phyloP scores from a whole-genome alignment of 2,888 invertebrate species.

The Opisthograptis luteolata region DNA sequence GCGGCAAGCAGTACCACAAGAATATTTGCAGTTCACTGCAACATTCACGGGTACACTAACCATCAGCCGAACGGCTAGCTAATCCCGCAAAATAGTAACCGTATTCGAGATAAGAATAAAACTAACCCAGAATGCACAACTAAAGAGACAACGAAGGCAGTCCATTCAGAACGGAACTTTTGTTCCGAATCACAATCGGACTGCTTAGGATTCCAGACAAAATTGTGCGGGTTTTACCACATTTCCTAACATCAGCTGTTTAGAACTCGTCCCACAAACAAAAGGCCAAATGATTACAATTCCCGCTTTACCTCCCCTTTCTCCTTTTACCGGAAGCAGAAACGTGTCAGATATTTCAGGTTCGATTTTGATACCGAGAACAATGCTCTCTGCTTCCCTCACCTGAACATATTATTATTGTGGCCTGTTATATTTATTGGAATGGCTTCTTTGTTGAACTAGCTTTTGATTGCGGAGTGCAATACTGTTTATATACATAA shows the following conservation, averaged over 20 bases:
- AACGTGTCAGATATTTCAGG: constrained; percentile 38
- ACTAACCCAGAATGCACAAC: background rate
- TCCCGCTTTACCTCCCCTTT: background rate
- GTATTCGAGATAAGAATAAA: background rate
- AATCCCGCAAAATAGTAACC: no score
- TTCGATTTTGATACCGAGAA: constrained; percentile 27
- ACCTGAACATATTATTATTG: constrained; percentile 2
- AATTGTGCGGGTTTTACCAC: background rate
- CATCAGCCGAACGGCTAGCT: no score
- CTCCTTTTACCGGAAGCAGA: constrained; percentile 27
- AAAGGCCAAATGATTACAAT: constrained; percentile 16
- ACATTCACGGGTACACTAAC: no score
- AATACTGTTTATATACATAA: no score
- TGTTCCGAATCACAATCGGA: constrained; percentile 4
- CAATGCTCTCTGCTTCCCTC: constrained; percentile 1
- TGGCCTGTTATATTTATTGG: constrained; percentile 8
- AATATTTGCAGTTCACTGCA: no score
- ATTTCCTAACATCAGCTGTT: constrained; percentile 13
- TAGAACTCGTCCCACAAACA: constrained; percentile 8
- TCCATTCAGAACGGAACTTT: background rate
- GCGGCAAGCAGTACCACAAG: no score
- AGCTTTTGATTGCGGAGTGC: background rate
- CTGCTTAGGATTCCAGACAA: constrained; percentile 6
- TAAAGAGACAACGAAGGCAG: background rate
- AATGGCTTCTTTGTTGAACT: constrained; percentile 1